A percentile compares a stretch with the other conserved stretches of the same genome.
phyloP scores from a whole-genome alignment of 1,140 invertebrate genomes.

The Idris sp. region DNA sequence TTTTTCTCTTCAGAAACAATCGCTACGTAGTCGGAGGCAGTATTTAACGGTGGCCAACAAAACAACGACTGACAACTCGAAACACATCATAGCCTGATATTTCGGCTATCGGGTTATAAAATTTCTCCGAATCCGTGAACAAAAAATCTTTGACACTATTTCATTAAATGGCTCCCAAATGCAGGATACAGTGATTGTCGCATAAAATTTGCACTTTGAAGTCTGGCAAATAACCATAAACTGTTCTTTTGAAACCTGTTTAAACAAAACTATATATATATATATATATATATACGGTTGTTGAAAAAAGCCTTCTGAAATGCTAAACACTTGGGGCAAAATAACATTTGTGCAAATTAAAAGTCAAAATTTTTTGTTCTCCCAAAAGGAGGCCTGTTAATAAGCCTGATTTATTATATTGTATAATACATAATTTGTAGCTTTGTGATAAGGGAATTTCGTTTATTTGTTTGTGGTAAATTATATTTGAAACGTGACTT shows the following conservation, averaged over 20 bases:
- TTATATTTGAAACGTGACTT: no score
- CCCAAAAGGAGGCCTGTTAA: no score
- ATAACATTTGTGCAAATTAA: no score
- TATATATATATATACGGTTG: no score
- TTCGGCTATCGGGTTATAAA: slow-evolving; percentile 30
- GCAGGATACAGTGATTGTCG: slow-evolving; percentile 5
- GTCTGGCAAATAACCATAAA: neutral
- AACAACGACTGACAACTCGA: slow-evolving; percentile 36
- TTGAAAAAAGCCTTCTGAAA: no score
- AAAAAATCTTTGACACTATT: slow-evolving; percentile 32
- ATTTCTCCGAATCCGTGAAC: slow-evolving; percentile 14
- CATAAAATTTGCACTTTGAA: slow-evolving; percentile 23
- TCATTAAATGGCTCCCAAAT: slow-evolving; percentile 14
- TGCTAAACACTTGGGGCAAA: no score
- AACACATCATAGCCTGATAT: slow-evolving; percentile 28
- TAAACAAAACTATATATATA: slow-evolving; percentile 1
- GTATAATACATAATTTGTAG: no score
- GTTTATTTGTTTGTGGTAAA: no score
- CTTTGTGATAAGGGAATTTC: no score
- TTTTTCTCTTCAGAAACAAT: slow-evolving; percentile 26
- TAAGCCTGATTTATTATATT: no score
- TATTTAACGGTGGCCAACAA: slow-evolving; percentile 43
- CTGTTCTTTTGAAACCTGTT: neutral
- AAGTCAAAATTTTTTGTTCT: no score
- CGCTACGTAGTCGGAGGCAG: slow-evolving; percentile 22